Evolutionary conservation across 2,888 invertebrate genomes (phyloP).

Genomic region (Hirtodrosophila confusa): DNA sequence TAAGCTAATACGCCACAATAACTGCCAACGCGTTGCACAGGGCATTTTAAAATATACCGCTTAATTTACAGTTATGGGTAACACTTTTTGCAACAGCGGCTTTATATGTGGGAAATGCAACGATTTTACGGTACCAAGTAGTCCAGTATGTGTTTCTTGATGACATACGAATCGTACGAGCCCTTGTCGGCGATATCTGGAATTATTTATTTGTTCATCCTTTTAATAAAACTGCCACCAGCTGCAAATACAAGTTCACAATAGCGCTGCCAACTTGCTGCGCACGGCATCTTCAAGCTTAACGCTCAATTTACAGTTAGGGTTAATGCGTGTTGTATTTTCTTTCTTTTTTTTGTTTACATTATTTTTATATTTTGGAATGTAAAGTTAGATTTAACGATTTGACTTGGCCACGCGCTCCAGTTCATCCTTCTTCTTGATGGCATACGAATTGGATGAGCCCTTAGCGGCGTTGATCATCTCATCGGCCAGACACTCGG

Average conservation of each 20-base stretch:
- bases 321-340: no score
- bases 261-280: conserved; percentile 17
- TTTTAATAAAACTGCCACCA: no score
- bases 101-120: no score
- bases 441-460: conserved; percentile 99
- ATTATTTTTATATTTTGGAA: conserved; percentile 1
- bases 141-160: no score
- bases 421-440: conserved; percentile 99
- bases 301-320: conserved; percentile 2
- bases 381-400: conserved; percentile 89
- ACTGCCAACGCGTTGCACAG: conserved; percentile 9
- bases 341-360: conserved; percentile 3
- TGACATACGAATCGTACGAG: no score
- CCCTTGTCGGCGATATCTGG: no score
- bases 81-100: no score
- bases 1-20: neutral
- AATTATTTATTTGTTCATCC: no score
- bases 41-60: neutral
- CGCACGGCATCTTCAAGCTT: neutral
- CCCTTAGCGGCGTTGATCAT: conserved; percentile 99
- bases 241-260: no score
- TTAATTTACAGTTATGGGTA: neutral
- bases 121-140: no score
- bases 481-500: conserved; percentile 99
- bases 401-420: conserved; percentile 99